phyloP scores from a whole-genome alignment of 2,888 invertebrate species.

The Heteromurus nitidus region DNA sequence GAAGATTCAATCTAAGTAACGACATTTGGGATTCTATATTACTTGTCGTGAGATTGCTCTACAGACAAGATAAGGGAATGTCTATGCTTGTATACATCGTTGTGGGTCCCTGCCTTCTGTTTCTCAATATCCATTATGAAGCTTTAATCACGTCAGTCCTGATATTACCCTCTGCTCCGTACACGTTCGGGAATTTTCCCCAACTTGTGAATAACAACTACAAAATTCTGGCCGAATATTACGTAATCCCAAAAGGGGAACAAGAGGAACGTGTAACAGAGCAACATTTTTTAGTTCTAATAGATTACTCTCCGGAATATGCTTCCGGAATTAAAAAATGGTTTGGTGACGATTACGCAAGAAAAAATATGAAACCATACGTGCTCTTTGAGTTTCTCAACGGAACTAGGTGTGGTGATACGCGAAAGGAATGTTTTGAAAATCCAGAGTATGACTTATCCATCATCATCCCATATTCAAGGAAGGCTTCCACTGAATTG shows the following conservation, averaged over 20 bases:
- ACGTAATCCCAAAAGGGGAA: not conserved
- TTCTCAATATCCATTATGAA: not conserved
- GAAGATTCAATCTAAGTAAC: not conserved
- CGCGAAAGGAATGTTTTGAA: not conserved
- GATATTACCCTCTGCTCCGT: not conserved
- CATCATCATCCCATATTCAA: not conserved
- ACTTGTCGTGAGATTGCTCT: not conserved
- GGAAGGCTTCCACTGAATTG: not conserved
- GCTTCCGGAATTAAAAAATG: not conserved
- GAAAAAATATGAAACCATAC: no score
- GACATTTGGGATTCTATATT: not conserved
- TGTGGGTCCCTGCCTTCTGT: not conserved
- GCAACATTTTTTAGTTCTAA: not conserved
- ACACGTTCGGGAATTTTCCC: not conserved
- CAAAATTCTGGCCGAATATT: constrained; percentile 1
- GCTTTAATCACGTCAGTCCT: not conserved
- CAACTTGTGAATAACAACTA: not conserved
- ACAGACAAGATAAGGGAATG: constrained; percentile 8
- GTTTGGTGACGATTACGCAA: not conserved
- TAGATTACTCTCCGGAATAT: not conserved
- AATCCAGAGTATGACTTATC: not conserved
- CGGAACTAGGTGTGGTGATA: not conserved
- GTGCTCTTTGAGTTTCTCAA: not conserved
- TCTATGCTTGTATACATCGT: not conserved
- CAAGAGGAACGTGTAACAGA: not conserved